Percentiles rank a stretch among this genome's conserved stretches.
phyloP scores from a whole-genome alignment of 2,113 vertebrate species.

The Scomber japonicus region DNA sequence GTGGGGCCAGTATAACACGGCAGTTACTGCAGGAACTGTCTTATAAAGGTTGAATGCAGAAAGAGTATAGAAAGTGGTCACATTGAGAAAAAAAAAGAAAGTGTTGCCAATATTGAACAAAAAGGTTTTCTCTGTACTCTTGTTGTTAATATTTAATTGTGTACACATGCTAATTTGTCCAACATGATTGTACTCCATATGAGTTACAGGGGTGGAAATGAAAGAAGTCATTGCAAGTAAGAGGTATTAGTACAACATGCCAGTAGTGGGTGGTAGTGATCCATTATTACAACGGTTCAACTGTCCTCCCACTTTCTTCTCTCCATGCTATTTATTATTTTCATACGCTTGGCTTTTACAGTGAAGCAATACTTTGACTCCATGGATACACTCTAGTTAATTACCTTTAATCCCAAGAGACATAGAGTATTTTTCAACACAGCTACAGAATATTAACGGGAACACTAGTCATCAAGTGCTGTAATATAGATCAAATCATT shows the following conservation, averaged over 20 bases:
- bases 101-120: background rate
- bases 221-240: background rate
- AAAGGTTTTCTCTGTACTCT: background rate
- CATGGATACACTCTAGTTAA: conserved; percentile 42
- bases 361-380: conserved; percentile 49
- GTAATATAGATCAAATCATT: conserved; percentile 68
- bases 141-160: background rate
- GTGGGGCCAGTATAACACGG: conserved; percentile 57
- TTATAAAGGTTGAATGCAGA: background rate
- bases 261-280: conserved; percentile 68
- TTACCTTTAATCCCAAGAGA: conserved; percentile 33
- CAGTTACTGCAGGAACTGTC: conserved; percentile 7
- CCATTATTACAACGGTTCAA: conserved; percentile 4
- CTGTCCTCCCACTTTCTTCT: background rate
- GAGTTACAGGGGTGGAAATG: background rate
- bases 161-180: conserved; percentile 15
- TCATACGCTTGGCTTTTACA: conserved; percentile 20
- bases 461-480: conserved; percentile 43
- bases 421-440: conserved; percentile 44
- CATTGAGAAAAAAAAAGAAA: background rate
- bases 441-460: conserved; percentile 54
- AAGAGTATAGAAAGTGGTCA: background rate
- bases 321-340: conserved; percentile 23
- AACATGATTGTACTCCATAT: background rate
- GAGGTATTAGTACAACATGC: background rate